phyloP scores from a whole-genome alignment of 2,113 vertebrate genomes.

The Pseudorasbora parva region DNA sequence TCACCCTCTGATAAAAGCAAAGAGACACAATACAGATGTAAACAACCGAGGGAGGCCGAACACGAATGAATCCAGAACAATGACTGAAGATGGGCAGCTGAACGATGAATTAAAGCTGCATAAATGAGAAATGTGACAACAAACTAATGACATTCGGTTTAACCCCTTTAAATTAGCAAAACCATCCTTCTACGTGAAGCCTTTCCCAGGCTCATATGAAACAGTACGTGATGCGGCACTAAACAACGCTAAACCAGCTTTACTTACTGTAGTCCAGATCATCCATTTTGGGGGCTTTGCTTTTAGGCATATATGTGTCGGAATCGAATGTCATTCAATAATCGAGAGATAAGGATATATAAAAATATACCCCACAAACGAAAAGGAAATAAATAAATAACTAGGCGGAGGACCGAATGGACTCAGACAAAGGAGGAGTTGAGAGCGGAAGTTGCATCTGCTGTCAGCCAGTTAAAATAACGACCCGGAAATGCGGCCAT shows the following conservation, averaged over 20 bases:
- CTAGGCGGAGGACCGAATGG: conserved; percentile 63
- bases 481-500: conserved; percentile 40
- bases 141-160: neutral
- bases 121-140: neutral
- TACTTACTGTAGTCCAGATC: conserved; percentile 85
- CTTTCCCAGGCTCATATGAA: neutral
- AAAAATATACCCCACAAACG: conserved; percentile 74
- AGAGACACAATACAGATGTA: neutral
- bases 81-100: neutral
- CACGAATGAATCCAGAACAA: conserved; percentile 2
- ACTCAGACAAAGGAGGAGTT: conserved; percentile 80
- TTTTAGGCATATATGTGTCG: conserved; percentile 85
- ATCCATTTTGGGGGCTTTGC: conserved; percentile 85
- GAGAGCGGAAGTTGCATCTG: conserved; percentile 68
- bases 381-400: conserved; percentile 66
- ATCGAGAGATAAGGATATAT: conserved; percentile 74
- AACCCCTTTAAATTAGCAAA: neutral
- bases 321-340: conserved; percentile 83
- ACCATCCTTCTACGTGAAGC: neutral
- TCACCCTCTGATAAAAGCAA: neutral
- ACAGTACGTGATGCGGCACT: neutral
- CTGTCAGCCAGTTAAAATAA: neutral
- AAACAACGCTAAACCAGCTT: conserved; percentile 30
- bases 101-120: neutral
- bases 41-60: conserved; percentile 20